A percentile compares a stretch with the other conserved stretches of the same genome.
phyloP scores from a whole-genome alignment of 2,888 invertebrate species.

The Scrobipalpa atriplicella region DNA sequence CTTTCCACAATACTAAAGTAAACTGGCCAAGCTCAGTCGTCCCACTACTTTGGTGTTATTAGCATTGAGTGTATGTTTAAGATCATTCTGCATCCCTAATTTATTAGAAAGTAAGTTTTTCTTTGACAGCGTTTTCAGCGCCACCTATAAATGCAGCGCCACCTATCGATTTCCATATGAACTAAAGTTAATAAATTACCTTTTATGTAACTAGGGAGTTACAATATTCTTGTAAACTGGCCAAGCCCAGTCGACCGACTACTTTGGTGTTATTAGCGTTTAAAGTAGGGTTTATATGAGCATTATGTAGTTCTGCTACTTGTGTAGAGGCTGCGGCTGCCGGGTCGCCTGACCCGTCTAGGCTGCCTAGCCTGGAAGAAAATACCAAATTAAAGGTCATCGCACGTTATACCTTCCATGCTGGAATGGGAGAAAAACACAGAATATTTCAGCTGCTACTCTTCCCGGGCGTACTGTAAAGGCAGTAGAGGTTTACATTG shows the following conservation, averaged over 20 bases:
- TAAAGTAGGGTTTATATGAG: slow-evolving; percentile 74
- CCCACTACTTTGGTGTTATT: slow-evolving; percentile 40
- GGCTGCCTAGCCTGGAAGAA: slow-evolving; percentile 73
- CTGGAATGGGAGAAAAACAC: too few relatives aligned
- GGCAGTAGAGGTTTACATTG: too few relatives aligned
- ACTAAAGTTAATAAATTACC: too few relatives aligned
- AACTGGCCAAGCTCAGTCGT: slow-evolving; percentile 35
- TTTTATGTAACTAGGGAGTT: slow-evolving; percentile 26
- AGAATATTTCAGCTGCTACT: too few relatives aligned
- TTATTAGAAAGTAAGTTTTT: slow-evolving; percentile 84
- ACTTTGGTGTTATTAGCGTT: slow-evolving; percentile 38
- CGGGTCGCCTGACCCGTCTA: slow-evolving; percentile 82
- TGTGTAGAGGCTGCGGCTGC: slow-evolving; percentile 85
- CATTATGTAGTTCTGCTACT: slow-evolving; percentile 84
- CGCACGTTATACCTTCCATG: too few relatives aligned
- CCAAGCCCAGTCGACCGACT: slow-evolving; percentile 39
- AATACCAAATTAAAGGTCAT: neutral
- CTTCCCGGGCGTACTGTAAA: too few relatives aligned
- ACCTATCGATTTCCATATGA: neutral
- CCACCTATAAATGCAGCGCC: neutral
- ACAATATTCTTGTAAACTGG: slow-evolving; percentile 41
- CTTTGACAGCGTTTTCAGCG: too few relatives aligned
- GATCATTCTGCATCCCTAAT: slow-evolving; percentile 83
- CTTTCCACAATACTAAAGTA: slow-evolving; percentile 33
- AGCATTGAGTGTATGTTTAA: slow-evolving; percentile 64